Evolutionary conservation across 2,888 invertebrate species (phyloP).

Genomic region (Aphodius granarius): DNA sequence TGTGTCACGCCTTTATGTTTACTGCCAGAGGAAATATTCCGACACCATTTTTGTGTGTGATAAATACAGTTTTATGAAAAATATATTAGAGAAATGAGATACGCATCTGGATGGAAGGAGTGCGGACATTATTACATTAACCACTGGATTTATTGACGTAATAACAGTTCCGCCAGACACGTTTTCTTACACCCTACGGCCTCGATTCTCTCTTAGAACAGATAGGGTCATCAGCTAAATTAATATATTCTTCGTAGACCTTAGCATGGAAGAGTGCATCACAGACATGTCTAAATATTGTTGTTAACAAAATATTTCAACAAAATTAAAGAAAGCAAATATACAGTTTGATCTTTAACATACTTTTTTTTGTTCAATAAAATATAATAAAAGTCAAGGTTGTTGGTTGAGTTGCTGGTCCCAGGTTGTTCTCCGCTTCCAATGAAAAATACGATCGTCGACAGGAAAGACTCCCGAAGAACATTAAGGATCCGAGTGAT

Average conservation of each 20-base stretch:
- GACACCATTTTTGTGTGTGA: neutral
- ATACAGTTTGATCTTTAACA: no score
- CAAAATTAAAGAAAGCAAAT: no score
- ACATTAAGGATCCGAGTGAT: constrained; percentile 17
- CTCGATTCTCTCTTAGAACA: neutral
- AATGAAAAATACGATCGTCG: neutral
- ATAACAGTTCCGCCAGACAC: neutral
- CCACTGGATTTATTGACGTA: neutral
- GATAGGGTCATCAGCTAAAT: neutral
- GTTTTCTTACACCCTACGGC: neutral
- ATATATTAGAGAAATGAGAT: constrained; percentile 13
- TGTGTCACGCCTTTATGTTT: constrained; percentile 1
- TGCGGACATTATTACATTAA: constrained; percentile 4
- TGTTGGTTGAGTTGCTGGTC: neutral
- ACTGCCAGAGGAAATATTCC: neutral
- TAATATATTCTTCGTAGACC: neutral
- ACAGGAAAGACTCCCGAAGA: constrained; percentile 3
- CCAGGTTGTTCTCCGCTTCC: neutral
- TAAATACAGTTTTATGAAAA: constrained; percentile 7
- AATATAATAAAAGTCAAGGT: neutral
- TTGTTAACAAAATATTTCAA: no score
- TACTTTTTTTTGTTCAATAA: no score
- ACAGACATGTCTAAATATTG: no score
- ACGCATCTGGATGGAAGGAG: neutral
- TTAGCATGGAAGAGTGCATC: neutral